Conservation (phyloP, 2,888 invertebrate genomes). For the Epinotia ramella region DNA sequence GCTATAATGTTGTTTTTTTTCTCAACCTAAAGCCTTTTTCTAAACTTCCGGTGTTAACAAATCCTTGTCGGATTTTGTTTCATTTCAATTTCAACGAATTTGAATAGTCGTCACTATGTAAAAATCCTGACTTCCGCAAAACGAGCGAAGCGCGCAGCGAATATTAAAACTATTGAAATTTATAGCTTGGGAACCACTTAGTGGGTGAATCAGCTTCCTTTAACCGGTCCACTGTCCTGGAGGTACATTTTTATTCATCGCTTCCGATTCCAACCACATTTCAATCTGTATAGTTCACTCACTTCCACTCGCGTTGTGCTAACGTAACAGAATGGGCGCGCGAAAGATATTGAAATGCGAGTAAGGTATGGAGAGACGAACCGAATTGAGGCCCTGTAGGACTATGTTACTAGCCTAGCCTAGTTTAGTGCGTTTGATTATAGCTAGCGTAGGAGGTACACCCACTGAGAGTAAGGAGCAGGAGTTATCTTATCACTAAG, state of each 20-base stretch:
- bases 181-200: constrained; percentile 29
- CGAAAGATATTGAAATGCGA: background rate
- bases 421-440: background rate
- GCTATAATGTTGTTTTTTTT: too few relatives aligned
- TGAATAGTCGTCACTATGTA: background rate
- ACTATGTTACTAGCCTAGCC: background rate
- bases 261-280: background rate
- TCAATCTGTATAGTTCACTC: background rate
- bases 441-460: constrained; percentile 13
- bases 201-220: constrained; percentile 31
- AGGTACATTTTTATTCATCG: background rate
- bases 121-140: constrained; percentile 12
- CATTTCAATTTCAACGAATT: background rate
- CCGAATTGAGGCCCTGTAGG: background rate
- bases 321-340: background rate
- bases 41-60: background rate
- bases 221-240: constrained; percentile 13
- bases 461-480: constrained; percentile 7
- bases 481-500: constrained; percentile 11
- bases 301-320: background rate
- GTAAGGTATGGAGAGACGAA: background rate
- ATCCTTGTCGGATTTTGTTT: background rate
- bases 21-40: background rate
- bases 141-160: constrained; percentile 3
- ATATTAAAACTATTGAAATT: constrained; percentile 37